Conservation (phyloP, 2,797 vertebrate species). For the Tenualosa thibaudeaui region DNA sequence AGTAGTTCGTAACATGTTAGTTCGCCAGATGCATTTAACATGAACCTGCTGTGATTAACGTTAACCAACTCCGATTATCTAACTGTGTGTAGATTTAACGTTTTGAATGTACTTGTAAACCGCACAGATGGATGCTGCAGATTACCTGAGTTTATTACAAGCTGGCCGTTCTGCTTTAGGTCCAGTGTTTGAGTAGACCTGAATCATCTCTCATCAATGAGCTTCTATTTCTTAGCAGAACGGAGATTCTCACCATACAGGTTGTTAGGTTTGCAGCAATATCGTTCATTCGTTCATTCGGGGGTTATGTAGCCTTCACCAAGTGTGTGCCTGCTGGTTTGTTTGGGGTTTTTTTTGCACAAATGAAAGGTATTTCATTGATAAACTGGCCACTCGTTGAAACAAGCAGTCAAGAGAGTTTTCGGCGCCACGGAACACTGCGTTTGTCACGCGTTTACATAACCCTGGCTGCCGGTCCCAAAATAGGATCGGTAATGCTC, state of each 20-base stretch:
- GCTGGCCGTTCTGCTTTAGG: no score
- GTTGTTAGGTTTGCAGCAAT: neutral
- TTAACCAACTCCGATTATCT: neutral
- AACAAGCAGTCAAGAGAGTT: neutral
- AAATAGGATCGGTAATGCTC: conserved; percentile 48
- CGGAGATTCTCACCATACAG: no score
- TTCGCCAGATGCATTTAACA: neutral
- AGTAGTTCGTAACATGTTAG: neutral
- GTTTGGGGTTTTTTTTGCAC: neutral
- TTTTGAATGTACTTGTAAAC: conserved; percentile 12
- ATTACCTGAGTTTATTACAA: no score
- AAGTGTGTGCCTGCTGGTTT: neutral
- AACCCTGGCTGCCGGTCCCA: conserved; percentile 44
- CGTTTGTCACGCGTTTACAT: conserved; percentile 48
- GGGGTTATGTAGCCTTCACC: no score
- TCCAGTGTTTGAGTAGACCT: no score
- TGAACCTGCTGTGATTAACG: neutral
- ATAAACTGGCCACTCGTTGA: neutral
- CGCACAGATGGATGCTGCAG: conserved; percentile 16
- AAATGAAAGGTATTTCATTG: neutral
- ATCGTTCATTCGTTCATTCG: neutral
- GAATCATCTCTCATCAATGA: no score
- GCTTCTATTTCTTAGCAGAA: no score
- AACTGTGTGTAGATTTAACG: neutral
- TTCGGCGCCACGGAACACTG: neutral